Evolutionary conservation across 2,888 invertebrate genomes (phyloP).

Genomic region (Mimumesa dahlbomi): DNA sequence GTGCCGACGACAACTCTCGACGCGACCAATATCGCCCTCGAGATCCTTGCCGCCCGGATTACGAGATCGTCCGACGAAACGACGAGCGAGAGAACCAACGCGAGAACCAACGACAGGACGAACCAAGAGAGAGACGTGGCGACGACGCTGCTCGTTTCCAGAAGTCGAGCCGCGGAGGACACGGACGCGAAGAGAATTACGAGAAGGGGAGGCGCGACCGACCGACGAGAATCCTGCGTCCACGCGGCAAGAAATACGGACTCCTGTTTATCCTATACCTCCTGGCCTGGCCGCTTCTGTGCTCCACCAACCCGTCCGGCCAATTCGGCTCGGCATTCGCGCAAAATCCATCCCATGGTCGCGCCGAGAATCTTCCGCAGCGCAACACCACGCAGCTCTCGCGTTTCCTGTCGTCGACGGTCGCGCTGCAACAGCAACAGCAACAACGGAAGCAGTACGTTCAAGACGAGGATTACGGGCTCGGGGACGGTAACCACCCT

Average conservation of each 20-base stretch:
- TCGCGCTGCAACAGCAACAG: constrained; percentile 77
- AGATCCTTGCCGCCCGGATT: no score
- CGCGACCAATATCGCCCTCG: background rate
- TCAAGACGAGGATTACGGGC: constrained; percentile 26
- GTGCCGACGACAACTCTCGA: background rate
- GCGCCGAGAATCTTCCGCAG: constrained; percentile 54
- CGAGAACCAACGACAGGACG: no score
- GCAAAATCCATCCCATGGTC: constrained; percentile 63
- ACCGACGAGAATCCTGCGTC: constrained; percentile 25
- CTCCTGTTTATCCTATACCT: constrained; percentile 72
- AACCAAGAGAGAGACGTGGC: background rate
- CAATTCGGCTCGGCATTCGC: constrained; percentile 65
- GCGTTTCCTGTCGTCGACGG: constrained; percentile 25
- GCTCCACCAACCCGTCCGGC: constrained; percentile 67
- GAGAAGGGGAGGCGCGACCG: constrained; percentile 23
- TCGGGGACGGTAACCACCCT: constrained; percentile 18
- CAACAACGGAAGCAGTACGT: constrained; percentile 63
- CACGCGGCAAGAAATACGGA: constrained; percentile 53
- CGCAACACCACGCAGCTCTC: constrained; percentile 48
- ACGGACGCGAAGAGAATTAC: no score
- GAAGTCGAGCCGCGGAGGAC: no score
- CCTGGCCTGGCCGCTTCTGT: constrained; percentile 72
- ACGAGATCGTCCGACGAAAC: no score
- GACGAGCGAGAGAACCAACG: background rate
- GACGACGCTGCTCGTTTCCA: constrained; percentile 66